phyloP scores from a whole-genome alignment of 2,888 invertebrate species.

The Phortica magna region DNA sequence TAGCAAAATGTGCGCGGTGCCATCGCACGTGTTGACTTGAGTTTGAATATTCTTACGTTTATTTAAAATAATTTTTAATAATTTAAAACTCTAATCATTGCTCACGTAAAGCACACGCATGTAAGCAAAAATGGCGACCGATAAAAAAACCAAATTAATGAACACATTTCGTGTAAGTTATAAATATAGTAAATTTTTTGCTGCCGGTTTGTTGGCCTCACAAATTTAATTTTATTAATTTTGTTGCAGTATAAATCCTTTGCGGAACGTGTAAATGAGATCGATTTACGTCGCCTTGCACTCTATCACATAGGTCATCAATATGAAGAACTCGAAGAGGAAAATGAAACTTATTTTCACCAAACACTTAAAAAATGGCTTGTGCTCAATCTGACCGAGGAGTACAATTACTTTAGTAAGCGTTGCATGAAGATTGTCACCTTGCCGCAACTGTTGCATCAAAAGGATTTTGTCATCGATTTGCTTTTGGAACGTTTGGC shows the following conservation, averaged over 20 bases:
- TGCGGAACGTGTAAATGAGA: slow-evolving; percentile 89
- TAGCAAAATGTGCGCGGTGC: not conserved
- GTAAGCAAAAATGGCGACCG: slow-evolving; percentile 53
- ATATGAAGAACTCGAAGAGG: slow-evolving; percentile 83
- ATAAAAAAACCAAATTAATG: slow-evolving; percentile 83
- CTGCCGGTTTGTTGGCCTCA: not conserved
- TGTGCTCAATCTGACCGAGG: slow-evolving; percentile 90
- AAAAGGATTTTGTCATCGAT: slow-evolving; percentile 87
- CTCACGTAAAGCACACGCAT: slow-evolving; percentile 10
- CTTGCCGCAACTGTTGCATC: slow-evolving; percentile 89
- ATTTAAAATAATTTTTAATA: slow-evolving; percentile 2
- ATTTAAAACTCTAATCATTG: not conserved
- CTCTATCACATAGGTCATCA: slow-evolving; percentile 90
- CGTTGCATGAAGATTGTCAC: slow-evolving; percentile 88
- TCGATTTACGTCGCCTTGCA: slow-evolving; percentile 89
- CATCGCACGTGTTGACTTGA: slow-evolving; percentile 43
- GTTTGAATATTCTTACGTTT: slow-evolving; percentile 20
- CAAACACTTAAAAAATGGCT: slow-evolving; percentile 93
- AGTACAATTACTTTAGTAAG: slow-evolving; percentile 87
- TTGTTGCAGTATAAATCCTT: slow-evolving; percentile 89
- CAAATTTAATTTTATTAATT: not conserved
- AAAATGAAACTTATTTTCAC: slow-evolving; percentile 87
- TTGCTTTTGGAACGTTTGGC: slow-evolving; percentile 86
- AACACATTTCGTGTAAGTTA: slow-evolving; percentile 87
- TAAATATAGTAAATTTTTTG: not conserved